Evolutionary conservation across 2,113 vertebrate species (phyloP), one percentile per base, ranked within the genome.

Genomic region (Oenanthe oenanthe): DNA sequence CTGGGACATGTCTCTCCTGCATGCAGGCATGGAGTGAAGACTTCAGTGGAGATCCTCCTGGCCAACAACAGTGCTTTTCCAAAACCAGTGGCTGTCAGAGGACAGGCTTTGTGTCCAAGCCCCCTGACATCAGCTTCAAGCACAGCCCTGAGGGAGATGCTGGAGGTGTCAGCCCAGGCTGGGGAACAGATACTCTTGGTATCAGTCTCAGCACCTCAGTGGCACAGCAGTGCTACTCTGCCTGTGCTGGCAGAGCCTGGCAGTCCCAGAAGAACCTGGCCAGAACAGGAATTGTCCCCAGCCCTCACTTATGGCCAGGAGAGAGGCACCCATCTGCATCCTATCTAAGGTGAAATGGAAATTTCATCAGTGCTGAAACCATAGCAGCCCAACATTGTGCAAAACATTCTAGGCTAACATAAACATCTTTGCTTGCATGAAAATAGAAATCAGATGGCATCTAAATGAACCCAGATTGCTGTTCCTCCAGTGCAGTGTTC

Each of bases 191-290:
- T 77, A 34, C 29, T 58, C 11, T 45, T 2, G 3, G 11, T 24
- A 18, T 36, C 6, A 1, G 18, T 13, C 19, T n/a, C 71, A 47
- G 40, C 53, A 22, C 17, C 16, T 38, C 1, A 0, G 12, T 18
- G n/a, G 42, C 48, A 61, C 1, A 1, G 36, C 31, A 9, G 42
- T 54, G 22, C 53, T 94, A 48, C 16, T 62, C 79, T 83, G 67
- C 15, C 61, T 34, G 8, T 36, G 31, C 34, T 65, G 53, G 25
- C 47, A 94, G 42, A 67, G 31, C 60, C 28, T 5, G 4, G 45
- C 36, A 87, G 38, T 8, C 32, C 26, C 25, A 6, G 57, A 24
- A n/a, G 22, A 88, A 42, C 36, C 18, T 78, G 75, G 6, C 11
- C 79, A 73, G 67, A 17, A 56, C 29, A 72, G 50, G 5, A 85